Evolutionary conservation across 2,113 vertebrate genomes (phyloP).

Genomic region (Triplophysa dalaica): DNA sequence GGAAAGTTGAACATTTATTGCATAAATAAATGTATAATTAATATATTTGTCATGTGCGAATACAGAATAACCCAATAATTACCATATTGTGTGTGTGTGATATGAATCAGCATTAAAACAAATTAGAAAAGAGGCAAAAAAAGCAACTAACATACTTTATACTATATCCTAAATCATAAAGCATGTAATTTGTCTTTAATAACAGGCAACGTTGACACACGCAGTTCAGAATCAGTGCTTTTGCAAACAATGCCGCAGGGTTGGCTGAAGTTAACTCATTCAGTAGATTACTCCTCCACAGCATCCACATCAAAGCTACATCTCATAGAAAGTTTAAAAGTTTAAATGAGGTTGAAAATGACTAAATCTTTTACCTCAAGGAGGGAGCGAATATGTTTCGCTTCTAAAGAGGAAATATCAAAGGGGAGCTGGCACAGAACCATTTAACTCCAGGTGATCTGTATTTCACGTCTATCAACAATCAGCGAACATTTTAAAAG

Average conservation of each 20-base stretch:
- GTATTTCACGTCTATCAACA: slow-evolving; percentile 38
- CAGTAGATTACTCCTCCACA: neutral
- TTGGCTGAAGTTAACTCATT: neutral
- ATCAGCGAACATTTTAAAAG: slow-evolving; percentile 29
- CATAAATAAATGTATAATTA: neutral
- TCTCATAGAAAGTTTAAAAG: slow-evolving; percentile 27
- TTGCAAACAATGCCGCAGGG: neutral
- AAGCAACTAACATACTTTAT: neutral
- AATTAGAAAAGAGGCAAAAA: too few relatives aligned
- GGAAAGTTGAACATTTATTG: neutral
- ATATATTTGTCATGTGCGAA: neutral
- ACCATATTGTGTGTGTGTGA: neutral
- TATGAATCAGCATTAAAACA: too few relatives aligned
- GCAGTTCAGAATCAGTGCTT: too few relatives aligned
- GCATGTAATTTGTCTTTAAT: slow-evolving; percentile 19
- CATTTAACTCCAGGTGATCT: slow-evolving; percentile 20
- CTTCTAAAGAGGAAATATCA: slow-evolving; percentile 22
- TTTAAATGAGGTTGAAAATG: slow-evolving; percentile 35
- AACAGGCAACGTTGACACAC: neutral
- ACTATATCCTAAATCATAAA: neutral
- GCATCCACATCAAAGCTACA: slow-evolving; percentile 21
- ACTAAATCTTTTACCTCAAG: slow-evolving; percentile 5
- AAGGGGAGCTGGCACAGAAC: slow-evolving; percentile 12
- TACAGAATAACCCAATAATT: neutral
- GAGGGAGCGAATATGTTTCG: slow-evolving; percentile 15